phyloP scores from a whole-genome alignment of 2,113 vertebrate species.

The Mus spicilegus region DNA sequence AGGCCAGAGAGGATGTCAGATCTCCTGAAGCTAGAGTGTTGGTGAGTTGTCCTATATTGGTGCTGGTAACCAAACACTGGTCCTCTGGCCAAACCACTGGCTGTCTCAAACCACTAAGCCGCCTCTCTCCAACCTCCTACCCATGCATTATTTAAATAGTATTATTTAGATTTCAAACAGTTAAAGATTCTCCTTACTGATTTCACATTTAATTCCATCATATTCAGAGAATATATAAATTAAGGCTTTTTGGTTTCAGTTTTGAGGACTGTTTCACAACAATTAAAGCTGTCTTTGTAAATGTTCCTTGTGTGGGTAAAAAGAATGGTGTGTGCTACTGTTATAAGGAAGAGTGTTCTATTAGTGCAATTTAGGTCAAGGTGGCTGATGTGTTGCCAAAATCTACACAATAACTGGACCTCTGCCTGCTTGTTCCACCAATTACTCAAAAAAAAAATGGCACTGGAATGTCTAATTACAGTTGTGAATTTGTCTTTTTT shows the following conservation, averaged over 20 bases:
- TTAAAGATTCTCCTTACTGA: conserved; percentile 17
- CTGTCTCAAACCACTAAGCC: background rate
- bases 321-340: background rate
- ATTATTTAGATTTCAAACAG: conserved; percentile 21
- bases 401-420: background rate
- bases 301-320: background rate
- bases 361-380: background rate
- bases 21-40: background rate
- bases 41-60: background rate
- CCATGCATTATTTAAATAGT: background rate
- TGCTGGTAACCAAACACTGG: background rate
- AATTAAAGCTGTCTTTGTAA: background rate
- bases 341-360: background rate
- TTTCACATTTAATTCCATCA: conserved; percentile 34
- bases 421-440: background rate
- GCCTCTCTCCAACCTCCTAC: background rate
- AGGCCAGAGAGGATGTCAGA: background rate
- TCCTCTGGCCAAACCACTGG: background rate
- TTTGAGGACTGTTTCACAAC: background rate
- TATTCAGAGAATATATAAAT: background rate
- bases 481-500: background rate
- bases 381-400: background rate
- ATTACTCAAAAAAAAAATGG: background rate
- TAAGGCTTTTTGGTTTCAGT: background rate
- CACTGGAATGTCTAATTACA: background rate